Base-by-base conservation (phyloP, 2,797 vertebrate species). In the Microcaecilia unicolor region DNA sequence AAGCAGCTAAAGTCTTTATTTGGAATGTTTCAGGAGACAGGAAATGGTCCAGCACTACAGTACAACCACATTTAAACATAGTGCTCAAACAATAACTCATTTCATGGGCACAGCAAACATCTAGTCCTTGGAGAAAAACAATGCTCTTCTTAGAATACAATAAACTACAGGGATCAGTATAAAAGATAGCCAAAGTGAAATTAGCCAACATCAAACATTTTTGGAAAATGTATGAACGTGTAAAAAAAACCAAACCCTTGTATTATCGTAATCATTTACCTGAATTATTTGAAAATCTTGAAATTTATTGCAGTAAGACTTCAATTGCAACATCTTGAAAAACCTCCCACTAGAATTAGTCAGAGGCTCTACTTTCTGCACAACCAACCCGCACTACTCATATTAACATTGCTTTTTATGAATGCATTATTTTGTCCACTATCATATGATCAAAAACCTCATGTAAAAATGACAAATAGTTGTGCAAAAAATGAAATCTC, bases 1-100 rank as follows among this genome's bases (percentile, higher is more conserved):
- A 74, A 77, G 72, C 76, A 66, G n/a, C 69, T 71, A 82, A 57
- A 64, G 59, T 78, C 8, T 51, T 55, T 34, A 29, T 42, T 28
- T n/a, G 69, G 68, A 79, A 76, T 67, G 70, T 38, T 53, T 59
- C 55, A 43, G 53, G 61, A 55, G 25, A 44, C 45, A 40, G 33
- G 25, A 55, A 56, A 25, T 40, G 15, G 36, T 26, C 48, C 55
- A 62, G 48, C 48, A 73, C 63, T 51, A 61, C 29, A 65, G 67
- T 46, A 44, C 22, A 34, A 48, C 18, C 34, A 51, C 23, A 44
- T 42, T 40, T 12, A 8, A 50, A 52, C 68, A 78, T 70, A 73
- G 72, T 60, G 63, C 56, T 25, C 22, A 67, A 51, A 70, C 70
- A 47, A 37, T 32, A 51, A 57, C 36, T 16, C 22, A 25, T 24